Conservation (phyloP, 2,113 vertebrate species). For the Lophochroa leadbeateri region DNA sequence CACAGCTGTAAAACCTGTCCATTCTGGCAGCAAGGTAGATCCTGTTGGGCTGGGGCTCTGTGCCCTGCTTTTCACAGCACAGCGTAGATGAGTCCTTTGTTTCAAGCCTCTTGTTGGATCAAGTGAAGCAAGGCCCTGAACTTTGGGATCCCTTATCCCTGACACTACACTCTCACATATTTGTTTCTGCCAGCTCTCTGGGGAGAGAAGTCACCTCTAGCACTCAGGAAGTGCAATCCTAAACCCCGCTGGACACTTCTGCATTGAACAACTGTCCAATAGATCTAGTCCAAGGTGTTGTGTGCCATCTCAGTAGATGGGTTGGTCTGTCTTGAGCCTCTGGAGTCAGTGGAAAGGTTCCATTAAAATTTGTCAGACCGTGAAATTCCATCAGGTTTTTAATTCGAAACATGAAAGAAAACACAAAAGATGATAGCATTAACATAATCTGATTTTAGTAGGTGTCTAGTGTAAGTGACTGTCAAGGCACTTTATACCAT, state of each 20-base stretch:
- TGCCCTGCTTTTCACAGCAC: not conserved
- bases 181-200: not conserved
- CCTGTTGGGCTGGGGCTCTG: not conserved
- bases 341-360: not conserved
- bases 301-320: not conserved
- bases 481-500: not conserved
- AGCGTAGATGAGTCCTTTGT: not conserved
- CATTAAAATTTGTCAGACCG: not conserved
- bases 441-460: not conserved
- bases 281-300: not conserved
- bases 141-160: not conserved
- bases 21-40: not conserved
- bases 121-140: not conserved
- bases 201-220: not conserved
- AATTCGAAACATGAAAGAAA: not conserved
- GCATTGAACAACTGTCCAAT: not conserved
- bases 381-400: not conserved
- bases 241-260: accelerated
- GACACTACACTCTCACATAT: not conserved
- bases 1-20: not conserved
- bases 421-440: not conserved
- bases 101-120: not conserved
- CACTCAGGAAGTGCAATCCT: accelerated
- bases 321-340: not conserved
- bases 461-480: not conserved